Percentiles rank a stretch among this genome's conserved stretches.
phyloP scores from a whole-genome alignment of 2,797 vertebrate species.

The Ciconia nigra region DNA sequence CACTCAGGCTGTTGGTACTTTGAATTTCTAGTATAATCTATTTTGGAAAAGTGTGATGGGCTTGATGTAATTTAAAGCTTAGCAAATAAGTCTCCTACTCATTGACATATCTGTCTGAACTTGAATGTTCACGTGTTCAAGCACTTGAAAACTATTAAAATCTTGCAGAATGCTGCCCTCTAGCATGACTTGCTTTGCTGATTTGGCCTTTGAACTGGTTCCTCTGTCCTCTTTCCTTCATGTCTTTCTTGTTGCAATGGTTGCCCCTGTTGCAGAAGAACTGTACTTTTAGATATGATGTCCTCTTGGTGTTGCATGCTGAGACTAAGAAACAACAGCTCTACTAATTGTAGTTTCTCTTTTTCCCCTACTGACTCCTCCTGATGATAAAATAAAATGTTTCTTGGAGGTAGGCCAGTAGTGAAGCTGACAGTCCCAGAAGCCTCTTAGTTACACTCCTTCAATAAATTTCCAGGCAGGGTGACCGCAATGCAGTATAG shows the following conservation, averaged over 20 bases:
- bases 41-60: not conserved
- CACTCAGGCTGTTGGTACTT: not conserved
- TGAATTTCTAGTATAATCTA: not conserved
- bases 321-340: not conserved
- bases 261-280: not conserved
- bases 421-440: not conserved
- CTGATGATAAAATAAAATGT: not conserved
- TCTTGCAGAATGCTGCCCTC: not conserved
- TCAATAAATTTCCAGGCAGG: not conserved
- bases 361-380: not conserved
- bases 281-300: not conserved
- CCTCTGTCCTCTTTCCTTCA: not conserved
- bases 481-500: not conserved
- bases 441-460: not conserved
- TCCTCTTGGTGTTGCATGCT: not conserved
- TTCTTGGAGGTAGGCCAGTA: constrained; percentile 5
- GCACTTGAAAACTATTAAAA: not conserved
- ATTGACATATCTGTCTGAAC: not conserved
- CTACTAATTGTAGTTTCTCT: not conserved
- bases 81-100: not conserved
- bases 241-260: not conserved
- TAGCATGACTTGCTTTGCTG: not conserved
- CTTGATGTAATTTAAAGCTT: not conserved
- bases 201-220: not conserved
- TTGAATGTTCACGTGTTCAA: not conserved